Percentiles rank a stretch among this genome's conserved stretches.
Conservation (phyloP, 2,888 invertebrate species). For the Ethmia dodecea region DNA sequence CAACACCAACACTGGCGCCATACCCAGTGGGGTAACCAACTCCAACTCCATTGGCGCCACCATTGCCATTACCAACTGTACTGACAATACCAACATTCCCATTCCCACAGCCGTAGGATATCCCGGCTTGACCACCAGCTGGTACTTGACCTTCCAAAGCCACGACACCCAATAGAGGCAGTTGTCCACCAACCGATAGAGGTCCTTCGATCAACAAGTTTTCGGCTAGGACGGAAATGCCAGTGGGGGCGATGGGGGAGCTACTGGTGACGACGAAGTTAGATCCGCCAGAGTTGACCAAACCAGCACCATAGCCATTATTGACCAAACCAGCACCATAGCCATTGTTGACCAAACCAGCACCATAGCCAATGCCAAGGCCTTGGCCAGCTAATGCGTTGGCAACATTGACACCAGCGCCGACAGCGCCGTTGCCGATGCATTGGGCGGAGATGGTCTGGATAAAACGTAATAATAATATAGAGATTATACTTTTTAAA, state of each 20-base stretch:
- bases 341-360: background rate
- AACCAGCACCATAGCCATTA: background rate
- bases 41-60: background rate
- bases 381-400: background rate
- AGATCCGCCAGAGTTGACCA: conserved; percentile 17
- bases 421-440: background rate
- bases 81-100: conserved; percentile 24
- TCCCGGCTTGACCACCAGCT: conserved; percentile 25
- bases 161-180: conserved; percentile 29
- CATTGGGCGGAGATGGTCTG: conserved; percentile 2
- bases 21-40: background rate
- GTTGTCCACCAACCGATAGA: conserved; percentile 23
- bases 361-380: background rate
- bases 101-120: conserved; percentile 27
- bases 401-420: background rate
- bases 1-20: background rate
- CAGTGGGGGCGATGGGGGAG: conserved; percentile 21
- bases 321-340: background rate
- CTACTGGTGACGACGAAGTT: conserved; percentile 28
- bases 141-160: conserved; percentile 21
- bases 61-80: conserved; percentile 1
- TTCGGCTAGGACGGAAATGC: conserved; percentile 21
- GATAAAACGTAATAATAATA: background rate
- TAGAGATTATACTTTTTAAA: too few species aligned
- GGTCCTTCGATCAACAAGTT: conserved; percentile 23